Base-by-base conservation (phyloP, 2,888 invertebrate species). In the Drosophila falleni region DNA sequence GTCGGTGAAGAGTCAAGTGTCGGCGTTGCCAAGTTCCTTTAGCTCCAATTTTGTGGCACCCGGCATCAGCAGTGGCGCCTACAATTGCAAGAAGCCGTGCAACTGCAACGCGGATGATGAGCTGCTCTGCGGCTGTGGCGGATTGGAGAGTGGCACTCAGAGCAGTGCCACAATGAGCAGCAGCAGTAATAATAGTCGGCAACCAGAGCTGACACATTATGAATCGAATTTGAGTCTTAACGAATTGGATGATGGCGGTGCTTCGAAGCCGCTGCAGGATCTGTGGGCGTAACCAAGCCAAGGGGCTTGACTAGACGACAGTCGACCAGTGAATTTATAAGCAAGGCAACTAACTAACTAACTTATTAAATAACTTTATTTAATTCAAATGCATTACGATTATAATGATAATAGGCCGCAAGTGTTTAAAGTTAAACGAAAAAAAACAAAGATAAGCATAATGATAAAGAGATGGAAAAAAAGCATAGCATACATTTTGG, bases 21-120 rank as follows among this genome's bases (percentile, higher is more conserved):
- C 61, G 13, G 67, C 16, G 68, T 62, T 92, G 65, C 91, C 91
- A 41, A 80, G 90, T 59, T 90, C 91, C 64, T 92, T 91, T 46
- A 91, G 91, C 56, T 91, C 92, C n/a, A 92, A 92, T 69, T 92
- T 92, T 75, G 89, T 91, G 33, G 79, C 90, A 33, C 88, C 83
- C 0, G 23, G 15, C 1, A 55, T 78, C 0, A 68, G 69, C 16
- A 64, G 71, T 5, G 80, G 72, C 37, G 87, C 87, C 37, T 91
- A 91, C 67, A 92, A 91, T 59, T 91, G 91, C 78, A 92, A 91
- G 68, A 92, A 92, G 69, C 82, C 90, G 16, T 90, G 90, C 82
- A 90, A 84, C 49, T 90, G 90, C 82, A 81, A 86, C 16, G 87
- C 81, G 2, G 88, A 81, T 13, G 88, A 87, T 10, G 88, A 88